These are phyloP conservation scores for Empidonax traillii DNA, from an alignment of 2,113 vertebrate genomes.

Conservation along the genomic window DNA sequence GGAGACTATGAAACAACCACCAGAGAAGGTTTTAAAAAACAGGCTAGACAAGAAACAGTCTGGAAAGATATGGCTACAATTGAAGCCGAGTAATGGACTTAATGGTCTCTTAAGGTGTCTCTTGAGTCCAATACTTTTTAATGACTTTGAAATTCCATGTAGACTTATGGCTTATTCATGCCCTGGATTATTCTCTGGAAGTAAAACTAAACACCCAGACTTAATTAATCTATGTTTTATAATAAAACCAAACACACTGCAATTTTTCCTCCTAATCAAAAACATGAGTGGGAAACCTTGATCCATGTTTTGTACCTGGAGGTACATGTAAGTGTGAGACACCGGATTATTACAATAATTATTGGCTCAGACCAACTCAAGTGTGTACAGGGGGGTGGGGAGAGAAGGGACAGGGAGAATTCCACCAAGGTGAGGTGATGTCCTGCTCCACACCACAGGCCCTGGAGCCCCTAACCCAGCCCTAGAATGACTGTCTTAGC, in stretches of 20 bases:
- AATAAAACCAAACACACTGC: neutral
- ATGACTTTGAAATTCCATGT: neutral
- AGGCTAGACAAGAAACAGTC: neutral
- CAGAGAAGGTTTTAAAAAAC: neutral
- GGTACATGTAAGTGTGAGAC: neutral
- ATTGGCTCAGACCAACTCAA: neutral
- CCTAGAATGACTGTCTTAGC: neutral
- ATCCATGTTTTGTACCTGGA: neutral
- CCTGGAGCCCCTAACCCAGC: neutral
- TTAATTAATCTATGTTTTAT: neutral
- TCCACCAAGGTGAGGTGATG: neutral
- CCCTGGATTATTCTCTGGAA: neutral
- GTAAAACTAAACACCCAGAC: neutral
- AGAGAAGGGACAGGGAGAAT: neutral
- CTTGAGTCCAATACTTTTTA: neutral
- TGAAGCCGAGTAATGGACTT: neutral
- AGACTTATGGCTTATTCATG: neutral
- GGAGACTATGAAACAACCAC: conserved; percentile 3
- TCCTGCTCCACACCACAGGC: neutral
- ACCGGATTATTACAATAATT: neutral
- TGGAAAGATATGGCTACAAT: neutral
- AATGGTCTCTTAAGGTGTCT: neutral
- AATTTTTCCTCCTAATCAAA: neutral
- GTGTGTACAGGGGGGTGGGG: neutral
- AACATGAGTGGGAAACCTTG: neutral